These are phyloP conservation scores for Idris sp. DNA, from an alignment of 1,140 invertebrate genomes.

Conservation along the genomic window DNA sequence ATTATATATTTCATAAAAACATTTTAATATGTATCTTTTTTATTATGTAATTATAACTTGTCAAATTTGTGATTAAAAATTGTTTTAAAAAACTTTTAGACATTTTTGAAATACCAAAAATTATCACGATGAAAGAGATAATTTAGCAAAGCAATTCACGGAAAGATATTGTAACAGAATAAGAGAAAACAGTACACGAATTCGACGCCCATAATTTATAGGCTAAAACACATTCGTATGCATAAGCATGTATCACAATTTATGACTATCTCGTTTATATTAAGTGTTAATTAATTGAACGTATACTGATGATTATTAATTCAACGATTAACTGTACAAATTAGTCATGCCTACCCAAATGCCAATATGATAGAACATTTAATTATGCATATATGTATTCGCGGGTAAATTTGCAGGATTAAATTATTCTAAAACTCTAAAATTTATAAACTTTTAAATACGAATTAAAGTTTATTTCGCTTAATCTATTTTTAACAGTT, in stretches of 20 bases:
- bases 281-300: slow-evolving; percentile 46
- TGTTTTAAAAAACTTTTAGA: too few species aligned
- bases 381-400: slow-evolving; percentile 29
- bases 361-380: slow-evolving; percentile 35
- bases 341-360: slow-evolving; percentile 21
- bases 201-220: neutral
- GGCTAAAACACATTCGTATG: slow-evolving; percentile 17
- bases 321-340: slow-evolving; percentile 36
- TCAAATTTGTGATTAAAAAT: too few species aligned
- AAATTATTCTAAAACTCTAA: slow-evolving; percentile 14
- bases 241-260: slow-evolving; percentile 32
- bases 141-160: too few species aligned
- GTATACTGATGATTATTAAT: slow-evolving; percentile 36
- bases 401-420: slow-evolving; percentile 14
- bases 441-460: too few species aligned
- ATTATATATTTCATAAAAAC: neutral
- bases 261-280: slow-evolving; percentile 30
- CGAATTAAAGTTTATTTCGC: too few species aligned
- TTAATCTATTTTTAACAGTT: too few species aligned
- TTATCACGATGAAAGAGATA: too few species aligned
- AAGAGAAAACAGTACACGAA: too few species aligned
- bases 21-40: too few species aligned
- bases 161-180: too few species aligned
- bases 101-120: too few species aligned
- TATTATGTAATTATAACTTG: too few species aligned